Evolutionary conservation across 2,113 vertebrate genomes (phyloP).

Genomic region (Corvus hawaiiensis): DNA sequence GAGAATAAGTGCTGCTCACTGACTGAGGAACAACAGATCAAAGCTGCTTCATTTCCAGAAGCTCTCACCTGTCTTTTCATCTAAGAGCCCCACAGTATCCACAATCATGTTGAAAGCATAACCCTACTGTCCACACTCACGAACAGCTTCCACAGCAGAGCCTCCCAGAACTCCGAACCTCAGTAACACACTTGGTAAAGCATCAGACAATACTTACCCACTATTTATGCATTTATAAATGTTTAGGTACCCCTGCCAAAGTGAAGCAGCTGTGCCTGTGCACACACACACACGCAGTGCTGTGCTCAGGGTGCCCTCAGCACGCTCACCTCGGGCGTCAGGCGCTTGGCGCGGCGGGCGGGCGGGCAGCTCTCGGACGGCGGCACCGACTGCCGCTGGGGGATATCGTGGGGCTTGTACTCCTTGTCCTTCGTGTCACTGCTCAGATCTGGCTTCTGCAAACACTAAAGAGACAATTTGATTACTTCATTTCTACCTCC

Average conservation of each 20-base stretch:
- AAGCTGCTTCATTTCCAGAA: background rate
- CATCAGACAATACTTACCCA: rapidly evolving
- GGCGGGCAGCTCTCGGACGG: constrained; percentile 70
- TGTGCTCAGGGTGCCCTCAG: background rate
- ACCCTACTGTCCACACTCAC: rapidly evolving
- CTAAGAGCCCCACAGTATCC: background rate
- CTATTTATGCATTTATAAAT: rapidly evolving
- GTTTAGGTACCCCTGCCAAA: rapidly evolving
- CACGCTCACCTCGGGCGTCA: constrained; percentile 81
- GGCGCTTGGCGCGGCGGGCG: constrained; percentile 87
- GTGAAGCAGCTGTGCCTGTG: background rate
- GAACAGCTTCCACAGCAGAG: background rate
- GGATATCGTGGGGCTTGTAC: constrained; percentile 83
- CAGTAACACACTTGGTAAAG: rapidly evolving
- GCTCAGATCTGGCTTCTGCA: constrained; percentile 80
- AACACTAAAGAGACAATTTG: constrained; percentile 68
- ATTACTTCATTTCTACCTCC: background rate
- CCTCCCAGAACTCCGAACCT: background rate
- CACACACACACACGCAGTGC: rapidly evolving
- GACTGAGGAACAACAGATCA: background rate
- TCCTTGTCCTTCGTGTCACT: constrained; percentile 83
- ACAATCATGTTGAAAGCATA: background rate
- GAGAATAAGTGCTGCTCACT: background rate
- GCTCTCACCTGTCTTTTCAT: background rate
- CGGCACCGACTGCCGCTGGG: constrained; percentile 76